Evolutionary conservation across 1,140 invertebrate species (phyloP), one percentile per base, ranked within the genome.

Genomic region (Ceratina calcarata): DNA sequence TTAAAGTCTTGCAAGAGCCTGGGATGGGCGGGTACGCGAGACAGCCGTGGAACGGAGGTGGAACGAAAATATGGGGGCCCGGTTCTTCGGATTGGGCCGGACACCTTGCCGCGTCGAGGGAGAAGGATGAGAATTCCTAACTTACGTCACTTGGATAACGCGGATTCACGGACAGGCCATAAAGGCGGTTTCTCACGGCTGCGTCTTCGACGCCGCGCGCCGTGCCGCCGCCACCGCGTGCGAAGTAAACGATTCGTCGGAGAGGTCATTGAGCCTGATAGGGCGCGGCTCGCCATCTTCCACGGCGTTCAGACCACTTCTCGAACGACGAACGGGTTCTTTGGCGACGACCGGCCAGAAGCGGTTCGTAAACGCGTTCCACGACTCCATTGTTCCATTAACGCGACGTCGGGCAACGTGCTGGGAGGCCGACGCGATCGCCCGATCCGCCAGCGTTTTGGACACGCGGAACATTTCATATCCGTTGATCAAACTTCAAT

Each of bases 211-310:
- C 49, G 53, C 74, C 62, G 45, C 72, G 24, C 79, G 68, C 66
- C 75, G 18, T 18, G 81, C 69, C 78, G 81, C 67, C 66, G 76
- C 70, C n/a, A 49, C 72, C 74, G 73, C 74, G 84, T 74, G 84
- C 80, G 78, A 84, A 88, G 84, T 82, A 85, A 88, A 89, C 87
- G 88, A 90, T 91, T 90, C 88, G 89, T 88, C 88, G 82, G 88
- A 89, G 87, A 88, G 90, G 89, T 91, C 90, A 89, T 90, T 91
- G 90, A 90, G 90, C 90, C 82, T 89, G 84, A 88, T 86, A 87
- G 89, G 90, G 90, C 89, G 90, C 89, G 90, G 90, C 87, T 32
- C 89, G 88, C 89, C 88, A 88, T 90, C 88, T 87, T 89, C 82
- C 86, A 81, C 78, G 82, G 83, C 82, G 84, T 86, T 85, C 71